Percentiles rank a stretch among this genome's conserved stretches.
phyloP scores from a whole-genome alignment of 2,888 invertebrate species.

The Phrixothrix hirtus region DNA sequence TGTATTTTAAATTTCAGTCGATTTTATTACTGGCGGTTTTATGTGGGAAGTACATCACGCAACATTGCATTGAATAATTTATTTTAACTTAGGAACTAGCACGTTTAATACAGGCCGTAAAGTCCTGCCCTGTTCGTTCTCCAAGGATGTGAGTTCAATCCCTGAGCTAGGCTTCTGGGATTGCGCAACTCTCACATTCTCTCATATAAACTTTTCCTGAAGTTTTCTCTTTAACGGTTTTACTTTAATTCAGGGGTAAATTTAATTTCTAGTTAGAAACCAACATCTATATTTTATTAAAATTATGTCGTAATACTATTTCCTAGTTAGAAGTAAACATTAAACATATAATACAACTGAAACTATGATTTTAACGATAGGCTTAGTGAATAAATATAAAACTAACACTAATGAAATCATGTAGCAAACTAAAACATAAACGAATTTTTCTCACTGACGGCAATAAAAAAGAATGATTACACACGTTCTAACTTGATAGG shows the following conservation, averaged over 20 bases:
- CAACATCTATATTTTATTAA: too few species aligned
- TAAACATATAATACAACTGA: too few species aligned
- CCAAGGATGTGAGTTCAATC: constrained; percentile 24
- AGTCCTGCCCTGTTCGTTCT: constrained; percentile 24
- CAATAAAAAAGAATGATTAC: too few species aligned
- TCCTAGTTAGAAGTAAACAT: too few species aligned
- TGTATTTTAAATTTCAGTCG: constrained; percentile 15
- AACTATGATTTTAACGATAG: too few species aligned
- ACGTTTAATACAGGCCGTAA: constrained; percentile 29
- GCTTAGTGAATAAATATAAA: too few species aligned
- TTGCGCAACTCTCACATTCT: constrained; percentile 23
- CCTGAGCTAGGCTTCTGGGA: constrained; percentile 25
- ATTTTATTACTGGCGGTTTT: constrained; percentile 26
- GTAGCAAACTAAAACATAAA: too few species aligned
- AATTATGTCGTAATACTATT: too few species aligned
- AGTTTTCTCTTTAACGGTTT: constrained; percentile 14
- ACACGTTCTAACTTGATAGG: too few species aligned
- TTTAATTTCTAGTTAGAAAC: constrained; percentile 11
- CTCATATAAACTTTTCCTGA: constrained; percentile 23
- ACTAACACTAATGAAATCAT: too few species aligned
- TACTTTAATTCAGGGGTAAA: constrained; percentile 16
- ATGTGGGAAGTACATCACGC: constrained; percentile 25
- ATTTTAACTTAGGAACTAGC: constrained; percentile 28
- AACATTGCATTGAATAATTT: constrained; percentile 26
- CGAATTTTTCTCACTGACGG: too few species aligned